These are phyloP conservation scores for Saccopteryx leptura DNA, from an alignment of 2,113 vertebrate species.

Conservation along the genomic window DNA sequence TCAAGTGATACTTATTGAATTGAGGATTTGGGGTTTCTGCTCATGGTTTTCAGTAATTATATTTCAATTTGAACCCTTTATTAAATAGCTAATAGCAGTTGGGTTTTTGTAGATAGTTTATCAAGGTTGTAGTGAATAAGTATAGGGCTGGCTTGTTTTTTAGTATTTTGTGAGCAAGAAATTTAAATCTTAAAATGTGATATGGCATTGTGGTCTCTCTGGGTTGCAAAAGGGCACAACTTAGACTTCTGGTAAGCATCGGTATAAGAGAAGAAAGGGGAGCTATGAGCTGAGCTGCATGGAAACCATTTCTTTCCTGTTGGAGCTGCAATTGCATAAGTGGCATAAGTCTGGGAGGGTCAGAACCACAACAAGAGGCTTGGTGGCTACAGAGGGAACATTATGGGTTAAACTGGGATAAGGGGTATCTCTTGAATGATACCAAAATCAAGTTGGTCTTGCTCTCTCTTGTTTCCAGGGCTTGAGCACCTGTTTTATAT, in stretches of 20 bases:
- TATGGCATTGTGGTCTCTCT: not conserved
- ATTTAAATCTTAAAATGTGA: slow-evolving; percentile 28
- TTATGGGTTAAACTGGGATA: not conserved
- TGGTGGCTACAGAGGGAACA: not conserved
- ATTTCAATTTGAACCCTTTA: slow-evolving; percentile 49
- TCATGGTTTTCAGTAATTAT: slow-evolving; percentile 4
- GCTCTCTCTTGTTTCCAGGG: not conserved
- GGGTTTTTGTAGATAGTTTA: not conserved
- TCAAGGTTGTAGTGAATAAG: not conserved
- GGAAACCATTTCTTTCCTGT: not conserved
- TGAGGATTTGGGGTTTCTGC: not conserved
- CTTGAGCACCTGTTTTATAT: slow-evolving; percentile 68
- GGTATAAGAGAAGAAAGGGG: not conserved
- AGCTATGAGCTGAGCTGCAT: not conserved
- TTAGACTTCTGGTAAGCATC: not conserved
- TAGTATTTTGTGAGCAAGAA: not conserved
- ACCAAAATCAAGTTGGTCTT: slow-evolving; percentile 74
- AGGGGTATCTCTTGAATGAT: not conserved
- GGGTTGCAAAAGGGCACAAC: not conserved
- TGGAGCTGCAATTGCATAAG: not conserved
- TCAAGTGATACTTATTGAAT: not conserved
- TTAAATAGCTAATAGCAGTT: not conserved
- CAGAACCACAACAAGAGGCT: slow-evolving; percentile 43
- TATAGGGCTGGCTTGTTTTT: not conserved
- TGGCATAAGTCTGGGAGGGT: not conserved